Evolutionary conservation across 2,797 vertebrate species (phyloP).

Genomic region (Micrastur ruficollis): DNA sequence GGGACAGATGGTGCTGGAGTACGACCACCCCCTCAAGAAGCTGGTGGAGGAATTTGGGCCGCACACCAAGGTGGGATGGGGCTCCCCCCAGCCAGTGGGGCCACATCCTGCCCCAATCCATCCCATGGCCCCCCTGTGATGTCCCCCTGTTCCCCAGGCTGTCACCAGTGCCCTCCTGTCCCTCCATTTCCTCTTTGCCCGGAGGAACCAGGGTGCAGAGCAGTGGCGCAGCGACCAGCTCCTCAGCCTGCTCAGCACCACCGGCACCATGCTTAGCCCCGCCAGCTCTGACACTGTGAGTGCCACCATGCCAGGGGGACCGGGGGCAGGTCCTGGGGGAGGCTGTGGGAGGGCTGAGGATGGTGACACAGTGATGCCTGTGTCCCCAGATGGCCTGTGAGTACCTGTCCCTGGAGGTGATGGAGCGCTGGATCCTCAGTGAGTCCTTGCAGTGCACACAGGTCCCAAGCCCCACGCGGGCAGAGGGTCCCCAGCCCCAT

Average conservation of each 20-base stretch:
- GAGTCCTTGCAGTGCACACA: slow-evolving; percentile 10
- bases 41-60: slow-evolving; percentile 92
- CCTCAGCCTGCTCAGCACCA: slow-evolving; percentile 83
- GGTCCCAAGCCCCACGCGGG: background rate
- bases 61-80: slow-evolving; percentile 82
- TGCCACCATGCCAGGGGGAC: background rate
- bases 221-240: slow-evolving; percentile 90
- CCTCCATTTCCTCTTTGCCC: slow-evolving; percentile 80
- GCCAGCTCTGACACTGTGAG: slow-evolving; percentile 86
- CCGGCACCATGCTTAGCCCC: slow-evolving; percentile 85
- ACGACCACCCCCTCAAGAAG: slow-evolving; percentile 91
- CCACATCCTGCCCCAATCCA: background rate
- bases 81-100: background rate
- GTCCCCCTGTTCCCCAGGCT: slow-evolving; percentile 71
- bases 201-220: slow-evolving; percentile 87
- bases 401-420: slow-evolving; percentile 89
- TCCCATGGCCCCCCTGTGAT: accelerated
- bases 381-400: slow-evolving; percentile 76
- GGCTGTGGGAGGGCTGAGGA: background rate
- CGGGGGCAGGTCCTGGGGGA: accelerated
- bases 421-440: slow-evolving; percentile 95
- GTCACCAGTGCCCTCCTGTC: slow-evolving; percentile 90
- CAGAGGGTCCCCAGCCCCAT: background rate
- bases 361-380: background rate
- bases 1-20: slow-evolving; percentile 91